Base-by-base conservation (phyloP, 1,140 invertebrate genomes). In the Parapsyche elsis region DNA sequence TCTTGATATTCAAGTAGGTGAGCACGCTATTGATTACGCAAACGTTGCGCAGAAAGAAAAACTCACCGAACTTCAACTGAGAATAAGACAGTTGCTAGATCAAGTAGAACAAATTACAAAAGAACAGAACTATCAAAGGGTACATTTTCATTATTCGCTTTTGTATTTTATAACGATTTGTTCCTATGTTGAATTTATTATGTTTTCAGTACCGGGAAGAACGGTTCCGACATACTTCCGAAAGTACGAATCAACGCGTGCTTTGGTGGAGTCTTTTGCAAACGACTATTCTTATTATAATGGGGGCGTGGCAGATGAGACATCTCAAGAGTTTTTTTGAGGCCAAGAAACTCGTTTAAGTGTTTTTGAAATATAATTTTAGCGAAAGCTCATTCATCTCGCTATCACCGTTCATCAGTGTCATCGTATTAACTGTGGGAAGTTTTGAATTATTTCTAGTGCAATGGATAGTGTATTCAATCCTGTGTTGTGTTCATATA, bases 271-370 rank as follows among this genome's bases (percentile, higher is more conserved):
- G 98, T 46, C 88, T 99, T 12, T 92, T 93, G 2, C 99, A 99
- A 90, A 97, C 97, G 5, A 89, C 92, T 19, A 94, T 99, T 71
- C 91, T 99, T 9, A 86, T 99, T 0, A 87, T 92, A 7, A 99
- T 99, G 92, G 98, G 98, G 19, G 94, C 97, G 61, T 99, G 98
- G 98, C 99, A 99, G 89, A 99, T 99, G 97, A 93, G 93, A 85
- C 98, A 99, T 92, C 90, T 99, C 49, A 99, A 99, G 91, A 96
- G 95, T 84, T 99, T 99, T 92, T 99, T 99, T 86, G 98, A 99
- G 90, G 98, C 98, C 14, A 99, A 99, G 88, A 99, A 99, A 92
- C 90, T 99, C 85, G 98, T 99, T 64, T 99, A 94, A 93, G 21
- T 44, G 16, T 44, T n/a, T 46, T 46, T 73, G 45, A 46, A 46